Base-by-base conservation (phyloP, 2,113 vertebrate genomes). In the Aythya baeri region DNA sequence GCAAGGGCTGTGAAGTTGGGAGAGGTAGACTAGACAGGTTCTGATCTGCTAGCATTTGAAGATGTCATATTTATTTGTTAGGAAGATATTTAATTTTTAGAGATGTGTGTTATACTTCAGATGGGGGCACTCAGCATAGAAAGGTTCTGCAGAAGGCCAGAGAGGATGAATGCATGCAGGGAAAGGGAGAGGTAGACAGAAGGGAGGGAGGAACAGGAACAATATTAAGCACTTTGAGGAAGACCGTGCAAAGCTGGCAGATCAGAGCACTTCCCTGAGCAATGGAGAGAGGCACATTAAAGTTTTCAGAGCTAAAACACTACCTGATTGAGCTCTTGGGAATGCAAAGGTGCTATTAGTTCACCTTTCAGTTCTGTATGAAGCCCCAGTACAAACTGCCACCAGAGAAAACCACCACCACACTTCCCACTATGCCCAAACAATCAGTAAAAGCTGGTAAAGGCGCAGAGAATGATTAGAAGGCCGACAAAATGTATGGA, bases 71-170 rank as follows among this genome's bases (percentile, higher is more conserved):
- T 83, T 38, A 34, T 46, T 46, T 82, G 22, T 57, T 68, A 73
- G 36, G 36, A 89, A 88, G 27, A 44, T 15, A 43, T 8, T 83
- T 26, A 66, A 29, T 68, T 74, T 86, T 65, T 52, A 32, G 70
- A 89, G 12, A 32, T 80, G 17, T n/a, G 74, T 78, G 13, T 38
- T 73, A 17, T 44, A 34, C 23, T 58, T 68, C 23, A 22, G 25
- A 36, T 0, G 0, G 13, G 2, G 6, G 3, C 32, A 41, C 23
- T 88, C 1, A 2, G 65, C 66, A 36, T 26, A n/a, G 31, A 77
- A 71, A 77, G 17, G 10, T 13, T 80, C 31, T 88, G 76, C 55
- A 86, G 46, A 83, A 83, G 36, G 55, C 23, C 63, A 77, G 36
- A 36, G n/a, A 54, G 29, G 11, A 55, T 62, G 21, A 46, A 34